Evolutionary conservation across 2,113 vertebrate genomes (phyloP).

Genomic region (Noctilio leporinus): DNA sequence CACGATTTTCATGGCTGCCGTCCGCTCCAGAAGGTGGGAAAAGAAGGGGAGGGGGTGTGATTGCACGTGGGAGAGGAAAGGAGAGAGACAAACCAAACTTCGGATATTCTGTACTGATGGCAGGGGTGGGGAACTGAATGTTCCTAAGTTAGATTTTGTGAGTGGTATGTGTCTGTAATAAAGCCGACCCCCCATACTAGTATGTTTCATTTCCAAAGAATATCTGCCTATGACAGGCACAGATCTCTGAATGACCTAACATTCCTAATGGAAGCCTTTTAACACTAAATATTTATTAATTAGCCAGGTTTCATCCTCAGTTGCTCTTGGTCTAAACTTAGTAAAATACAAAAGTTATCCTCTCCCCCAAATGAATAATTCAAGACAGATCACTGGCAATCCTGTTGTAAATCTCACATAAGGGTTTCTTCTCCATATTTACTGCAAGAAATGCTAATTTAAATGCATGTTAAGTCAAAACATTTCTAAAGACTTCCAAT

Average conservation of each 20-base stretch:
- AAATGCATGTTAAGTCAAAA: slow-evolving; percentile 50
- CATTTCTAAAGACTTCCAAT: neutral
- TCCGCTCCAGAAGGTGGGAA: neutral
- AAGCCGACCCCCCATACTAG: neutral
- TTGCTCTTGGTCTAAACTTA: slow-evolving; percentile 2
- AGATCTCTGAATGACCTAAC: slow-evolving; percentile 53
- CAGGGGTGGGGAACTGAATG: slow-evolving; percentile 43
- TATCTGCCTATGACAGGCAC: slow-evolving; percentile 55
- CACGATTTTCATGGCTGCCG: slow-evolving; percentile 41
- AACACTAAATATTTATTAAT: slow-evolving; percentile 36
- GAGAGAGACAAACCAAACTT: neutral
- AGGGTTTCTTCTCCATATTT: slow-evolving; percentile 45
- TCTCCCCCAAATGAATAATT: slow-evolving; percentile 1
- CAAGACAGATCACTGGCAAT: neutral
- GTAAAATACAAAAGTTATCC: slow-evolving; percentile 12
- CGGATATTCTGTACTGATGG: slow-evolving; percentile 36
- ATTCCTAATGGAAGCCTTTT: slow-evolving; percentile 67
- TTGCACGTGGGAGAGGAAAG: neutral
- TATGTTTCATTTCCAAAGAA: slow-evolving; percentile 57
- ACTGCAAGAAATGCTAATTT: slow-evolving; percentile 70
- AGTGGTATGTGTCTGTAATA: slow-evolving; percentile 50
- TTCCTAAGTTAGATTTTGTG: neutral
- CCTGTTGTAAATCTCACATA: slow-evolving; percentile 31
- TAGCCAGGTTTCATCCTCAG: neutral
- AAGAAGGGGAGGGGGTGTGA: neutral